Conservation (phyloP, 2,113 vertebrate species). For the Willisornis vidua region DNA sequence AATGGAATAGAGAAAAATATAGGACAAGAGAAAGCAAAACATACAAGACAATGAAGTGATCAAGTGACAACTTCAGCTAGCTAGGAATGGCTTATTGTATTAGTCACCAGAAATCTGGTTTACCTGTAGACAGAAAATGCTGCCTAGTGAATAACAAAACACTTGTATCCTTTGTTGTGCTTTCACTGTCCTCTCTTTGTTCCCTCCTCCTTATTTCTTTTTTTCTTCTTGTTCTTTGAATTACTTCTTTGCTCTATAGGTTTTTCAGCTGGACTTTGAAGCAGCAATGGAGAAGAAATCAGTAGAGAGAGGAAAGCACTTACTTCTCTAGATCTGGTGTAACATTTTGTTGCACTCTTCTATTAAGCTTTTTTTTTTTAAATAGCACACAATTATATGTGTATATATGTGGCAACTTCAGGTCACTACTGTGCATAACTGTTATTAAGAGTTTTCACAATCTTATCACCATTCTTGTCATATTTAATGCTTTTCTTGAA, state of each 20-base stretch:
- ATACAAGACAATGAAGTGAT: constrained; percentile 29
- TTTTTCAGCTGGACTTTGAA: not conserved
- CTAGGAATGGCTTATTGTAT: not conserved
- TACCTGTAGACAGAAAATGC: not conserved
- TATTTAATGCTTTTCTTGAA: not conserved
- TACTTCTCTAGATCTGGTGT: not conserved
- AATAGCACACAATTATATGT: not conserved
- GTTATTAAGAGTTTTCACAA: not conserved
- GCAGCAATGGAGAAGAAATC: not conserved
- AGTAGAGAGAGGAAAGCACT: not conserved
- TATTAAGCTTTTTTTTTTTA: not conserved
- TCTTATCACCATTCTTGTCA: not conserved
- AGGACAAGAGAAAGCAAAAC: not conserved
- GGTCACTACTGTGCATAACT: not conserved
- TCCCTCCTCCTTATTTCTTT: not conserved
- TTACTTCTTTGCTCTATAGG: not conserved
- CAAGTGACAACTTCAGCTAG: constrained; percentile 30
- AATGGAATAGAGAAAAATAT: not conserved
- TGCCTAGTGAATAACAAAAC: not conserved
- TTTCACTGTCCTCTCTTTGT: not conserved
- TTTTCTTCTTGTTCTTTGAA: not conserved
- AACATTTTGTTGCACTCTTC: not conserved
- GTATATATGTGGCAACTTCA: not conserved
- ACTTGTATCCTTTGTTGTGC: not conserved
- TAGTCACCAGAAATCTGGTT: not conserved